These are phyloP conservation scores for Gryllus longicercus DNA, from an alignment of 2,888 invertebrate species.

Conservation along the genomic window DNA sequence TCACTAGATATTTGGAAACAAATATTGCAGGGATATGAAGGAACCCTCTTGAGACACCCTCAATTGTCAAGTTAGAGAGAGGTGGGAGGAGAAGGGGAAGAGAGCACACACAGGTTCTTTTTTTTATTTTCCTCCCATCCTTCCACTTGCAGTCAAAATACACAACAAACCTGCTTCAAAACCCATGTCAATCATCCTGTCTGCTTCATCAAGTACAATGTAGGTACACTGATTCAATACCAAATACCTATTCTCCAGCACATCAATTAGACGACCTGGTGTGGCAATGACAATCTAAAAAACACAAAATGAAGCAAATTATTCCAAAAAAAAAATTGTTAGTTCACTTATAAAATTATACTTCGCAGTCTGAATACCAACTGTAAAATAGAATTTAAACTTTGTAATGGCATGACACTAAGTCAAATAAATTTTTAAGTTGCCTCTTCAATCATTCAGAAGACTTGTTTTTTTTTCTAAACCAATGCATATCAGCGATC, in stretches of 20 bases:
- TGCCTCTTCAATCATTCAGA: no score
- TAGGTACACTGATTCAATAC: constrained; percentile 97
- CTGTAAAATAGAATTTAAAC: no score
- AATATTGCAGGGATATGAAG: neutral
- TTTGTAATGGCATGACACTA: no score
- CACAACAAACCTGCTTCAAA: constrained; percentile 74
- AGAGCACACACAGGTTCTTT: no score
- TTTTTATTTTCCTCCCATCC: no score
- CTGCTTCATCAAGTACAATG: constrained; percentile 93
- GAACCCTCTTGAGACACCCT: neutral
- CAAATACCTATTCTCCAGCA: constrained; percentile 94
- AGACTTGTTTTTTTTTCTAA: no score
- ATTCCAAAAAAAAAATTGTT: no score
- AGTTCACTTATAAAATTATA: no score
- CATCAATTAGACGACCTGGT: constrained; percentile 98
- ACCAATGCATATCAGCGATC: no score
- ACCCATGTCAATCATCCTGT: constrained; percentile 99
- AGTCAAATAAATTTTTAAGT: no score
- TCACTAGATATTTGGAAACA: neutral
- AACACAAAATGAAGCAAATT: neutral
- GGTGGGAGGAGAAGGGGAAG: neutral
- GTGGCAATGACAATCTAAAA: constrained; percentile 93
- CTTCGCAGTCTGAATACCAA: no score
- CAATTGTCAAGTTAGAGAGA: neutral
- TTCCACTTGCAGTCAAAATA: neutral